Conservation (phyloP, 2,888 invertebrate species). For the Drosophila villosipedis region DNA sequence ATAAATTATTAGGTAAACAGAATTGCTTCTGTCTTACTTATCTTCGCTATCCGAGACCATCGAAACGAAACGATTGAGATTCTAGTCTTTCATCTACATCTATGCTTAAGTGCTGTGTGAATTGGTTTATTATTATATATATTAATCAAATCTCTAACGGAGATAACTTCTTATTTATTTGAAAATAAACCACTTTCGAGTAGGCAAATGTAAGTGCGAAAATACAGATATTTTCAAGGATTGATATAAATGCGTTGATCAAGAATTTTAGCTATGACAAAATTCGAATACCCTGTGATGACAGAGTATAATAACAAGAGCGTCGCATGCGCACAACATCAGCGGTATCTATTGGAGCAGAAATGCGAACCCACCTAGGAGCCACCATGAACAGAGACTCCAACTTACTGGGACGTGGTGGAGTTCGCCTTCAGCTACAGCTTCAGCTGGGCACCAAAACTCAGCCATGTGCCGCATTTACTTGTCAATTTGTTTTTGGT, state of each 20-base stretch:
- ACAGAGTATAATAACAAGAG: conserved; percentile 48
- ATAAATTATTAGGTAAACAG: too few species aligned
- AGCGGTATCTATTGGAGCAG: conserved; percentile 77
- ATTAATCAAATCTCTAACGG: not conserved
- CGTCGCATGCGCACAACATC: conserved; percentile 61
- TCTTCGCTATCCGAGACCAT: not conserved
- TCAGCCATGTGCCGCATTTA: conserved; percentile 76
- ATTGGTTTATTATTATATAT: not conserved
- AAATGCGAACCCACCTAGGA: conserved; percentile 75
- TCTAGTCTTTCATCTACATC: not conserved
- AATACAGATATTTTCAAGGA: not conserved
- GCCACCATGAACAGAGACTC: conserved; percentile 37
- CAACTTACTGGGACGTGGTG: conserved; percentile 21
- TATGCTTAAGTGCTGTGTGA: not conserved
- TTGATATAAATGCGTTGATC: not conserved
- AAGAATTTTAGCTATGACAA: not conserved
- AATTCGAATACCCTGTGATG: not conserved
- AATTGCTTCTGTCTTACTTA: too few species aligned
- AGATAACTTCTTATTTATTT: not conserved
- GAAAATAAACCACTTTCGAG: not conserved
- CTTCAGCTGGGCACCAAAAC: conserved; percentile 36
- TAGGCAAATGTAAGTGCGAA: not conserved
- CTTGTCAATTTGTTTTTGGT: conserved; percentile 83
- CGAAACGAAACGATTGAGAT: not conserved
- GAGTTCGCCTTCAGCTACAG: conserved; percentile 11